Base-by-base conservation (phyloP, 1,140 invertebrate genomes). In the Leptonema lineaticorne region DNA sequence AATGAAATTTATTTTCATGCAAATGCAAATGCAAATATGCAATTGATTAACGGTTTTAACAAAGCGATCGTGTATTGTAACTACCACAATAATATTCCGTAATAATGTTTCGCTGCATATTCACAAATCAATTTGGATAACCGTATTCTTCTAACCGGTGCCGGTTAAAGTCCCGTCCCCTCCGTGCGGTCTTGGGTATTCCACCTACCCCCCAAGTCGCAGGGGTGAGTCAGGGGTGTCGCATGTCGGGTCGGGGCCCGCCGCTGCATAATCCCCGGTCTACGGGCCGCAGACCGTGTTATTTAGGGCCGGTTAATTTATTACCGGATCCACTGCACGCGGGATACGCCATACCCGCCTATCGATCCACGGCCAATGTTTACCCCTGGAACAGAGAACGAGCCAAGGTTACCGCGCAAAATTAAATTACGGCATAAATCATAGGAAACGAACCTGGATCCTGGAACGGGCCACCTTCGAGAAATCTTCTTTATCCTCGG, bases 241-340 rank as follows among this genome's bases (percentile, higher is more conserved):
- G 41, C 59, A 41, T 18, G 67, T 58, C 50, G 53, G 41, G 60
- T n/a, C n/a, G n/a, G n/a, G n/a, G n/a, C n/a, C n/a, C n/a, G n/a
- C 65, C 65, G 59, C 57, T 68, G 67, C 67, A 68, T 68, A 68
- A 68, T 68, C 67, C 67, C 67, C 58, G 67, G 57, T 62, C 41
- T 22, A 58, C 76, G 77, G 77, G 75, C 77, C 77, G 77, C 77
- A 77, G 73, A 77, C 75, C 77, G 77, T 76, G 75, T 76, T 77
- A 74, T 78, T 79, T 79, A 77, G 76, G 75, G 73, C 74, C 76
- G 74, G 74, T 75, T 78, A 78, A 79, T 79, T 79, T 79, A 79
- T 79, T 77, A 77, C 77, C 78, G 76, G 76, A 78, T 78, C 75
- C 76, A 28, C 45, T 77, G 75, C 76, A 76, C 75, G 77, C 76